Evolutionary conservation across 2,113 vertebrate genomes (phyloP).

Genomic region (Tachysurus vachellii): DNA sequence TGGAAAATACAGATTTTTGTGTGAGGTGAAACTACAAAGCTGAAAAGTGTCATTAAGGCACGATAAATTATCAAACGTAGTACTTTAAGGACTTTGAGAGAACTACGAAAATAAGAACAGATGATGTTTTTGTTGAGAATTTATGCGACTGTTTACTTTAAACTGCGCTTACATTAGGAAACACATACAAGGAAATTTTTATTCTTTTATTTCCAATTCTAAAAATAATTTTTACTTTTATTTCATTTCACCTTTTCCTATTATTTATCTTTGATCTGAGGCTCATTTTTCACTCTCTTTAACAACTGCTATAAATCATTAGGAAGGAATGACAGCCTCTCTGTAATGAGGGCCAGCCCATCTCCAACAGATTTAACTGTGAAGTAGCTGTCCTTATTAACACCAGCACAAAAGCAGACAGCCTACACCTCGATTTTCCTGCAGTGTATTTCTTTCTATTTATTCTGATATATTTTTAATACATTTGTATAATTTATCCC

Average conservation of each 20-base stretch:
- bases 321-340: conserved; percentile 12
- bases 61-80: not conserved
- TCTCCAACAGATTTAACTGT: conserved; percentile 1
- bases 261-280: conserved; percentile 36
- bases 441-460: not conserved
- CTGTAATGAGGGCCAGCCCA: conserved; percentile 14
- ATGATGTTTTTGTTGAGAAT: not conserved
- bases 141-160: not conserved
- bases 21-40: not conserved
- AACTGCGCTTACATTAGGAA: not conserved
- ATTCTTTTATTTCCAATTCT: too few relatives aligned
- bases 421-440: not conserved
- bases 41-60: not conserved
- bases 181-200: not conserved
- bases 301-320: conserved; percentile 38
- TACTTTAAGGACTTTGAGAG: not conserved
- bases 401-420: not conserved
- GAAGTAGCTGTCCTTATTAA: conserved; percentile 5
- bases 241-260: conserved; percentile 17
- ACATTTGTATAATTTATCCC: not conserved
- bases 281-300: conserved; percentile 25
- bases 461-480: not conserved
- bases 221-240: too few relatives aligned
- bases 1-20: not conserved
- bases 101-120: not conserved